Conservation (phyloP, 2,113 vertebrate species). For the Paraplagusia blochii region DNA sequence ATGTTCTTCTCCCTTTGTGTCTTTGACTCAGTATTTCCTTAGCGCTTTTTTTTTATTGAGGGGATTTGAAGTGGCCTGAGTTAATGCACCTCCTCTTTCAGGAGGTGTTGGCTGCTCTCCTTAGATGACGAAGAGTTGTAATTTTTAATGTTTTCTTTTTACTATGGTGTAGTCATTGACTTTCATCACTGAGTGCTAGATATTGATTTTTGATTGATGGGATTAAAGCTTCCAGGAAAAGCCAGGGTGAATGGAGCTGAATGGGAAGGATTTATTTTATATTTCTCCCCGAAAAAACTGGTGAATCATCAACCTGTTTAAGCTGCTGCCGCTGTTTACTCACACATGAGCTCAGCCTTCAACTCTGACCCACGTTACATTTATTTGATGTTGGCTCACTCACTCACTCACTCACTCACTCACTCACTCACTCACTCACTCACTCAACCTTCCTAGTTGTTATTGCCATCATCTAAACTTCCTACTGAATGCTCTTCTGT, state of each 20-base stretch:
- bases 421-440: neutral
- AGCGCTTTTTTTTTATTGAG: constrained; percentile 42
- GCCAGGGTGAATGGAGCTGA: neutral
- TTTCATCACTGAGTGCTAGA: constrained; percentile 16
- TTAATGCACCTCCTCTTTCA: constrained; percentile 42
- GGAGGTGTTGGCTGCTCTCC: constrained; percentile 39
- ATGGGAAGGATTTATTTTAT: constrained; percentile 4
- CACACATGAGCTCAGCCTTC: constrained; percentile 10
- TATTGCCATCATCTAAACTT: neutral
- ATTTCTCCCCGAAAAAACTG: neutral
- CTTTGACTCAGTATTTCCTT: constrained; percentile 34
- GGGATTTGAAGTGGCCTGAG: constrained; percentile 56
- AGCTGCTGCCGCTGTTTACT: constrained; percentile 7
- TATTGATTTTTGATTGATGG: constrained; percentile 42
- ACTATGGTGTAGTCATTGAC: constrained; percentile 10
- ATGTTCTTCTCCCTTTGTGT: constrained; percentile 41
- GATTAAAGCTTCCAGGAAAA: constrained; percentile 20
- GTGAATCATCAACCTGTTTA: constrained; percentile 5
- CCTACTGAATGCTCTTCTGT: no score
- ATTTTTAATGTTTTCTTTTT: constrained; percentile 27
- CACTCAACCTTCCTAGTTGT: neutral
- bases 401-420: neutral
- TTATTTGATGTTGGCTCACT: neutral
- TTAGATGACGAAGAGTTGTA: constrained; percentile 22
- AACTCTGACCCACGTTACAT: constrained; percentile 18